Base-by-base conservation (phyloP, 1,140 invertebrate species). In the Acromyrmex charruanus region DNA sequence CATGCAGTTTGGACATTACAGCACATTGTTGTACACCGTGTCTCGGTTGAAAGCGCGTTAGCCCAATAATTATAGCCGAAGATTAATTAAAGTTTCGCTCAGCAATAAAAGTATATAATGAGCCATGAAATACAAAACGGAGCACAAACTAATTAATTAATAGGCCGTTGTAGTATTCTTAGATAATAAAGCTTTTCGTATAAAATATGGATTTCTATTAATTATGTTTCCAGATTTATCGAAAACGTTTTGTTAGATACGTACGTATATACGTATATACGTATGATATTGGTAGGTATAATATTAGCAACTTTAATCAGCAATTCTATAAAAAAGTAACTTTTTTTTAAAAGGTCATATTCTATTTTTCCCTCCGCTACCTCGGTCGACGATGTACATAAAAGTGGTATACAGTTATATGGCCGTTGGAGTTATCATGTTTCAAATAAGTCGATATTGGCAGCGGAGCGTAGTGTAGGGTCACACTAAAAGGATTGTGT, bases 401-500 rank as follows among this genome's bases (percentile, higher is more conserved):
- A 82, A 82, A 74, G 39, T 74, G 44, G n/a, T 39, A 7, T n/a
- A 58, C 18, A 58, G 65, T 75, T 75, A 63, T 25, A 75, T 3
- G 14, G 14, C 14, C 39, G 39, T 72, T 44, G 55, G 55, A 61
- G 18, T 84, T 75, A 49, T 59, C 39, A 44, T 35, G 69, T 75
- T 75, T 84, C 69, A 35, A 68, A 68, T 68, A 80, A 74, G 55
- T 84, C 69, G 69, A 84, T 84, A 84, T 75, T 49, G 80, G 16
- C 39, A 31, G 10, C 49, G 65, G 21, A 69, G 65, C 77, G 16
- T 49, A 51, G 61, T 16, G 49, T 16, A 51, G 69, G 39, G 55
- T 75, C 39, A 49, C 39, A 18, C 69, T 84, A 74, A 75, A 75
- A 84, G 35, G 58, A 63, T 84, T 74, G 55, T 55, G 49, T 31